These are phyloP conservation scores for Phyllotreta cruciferae DNA, from an alignment of 2,888 invertebrate genomes.

Conservation along the genomic window DNA sequence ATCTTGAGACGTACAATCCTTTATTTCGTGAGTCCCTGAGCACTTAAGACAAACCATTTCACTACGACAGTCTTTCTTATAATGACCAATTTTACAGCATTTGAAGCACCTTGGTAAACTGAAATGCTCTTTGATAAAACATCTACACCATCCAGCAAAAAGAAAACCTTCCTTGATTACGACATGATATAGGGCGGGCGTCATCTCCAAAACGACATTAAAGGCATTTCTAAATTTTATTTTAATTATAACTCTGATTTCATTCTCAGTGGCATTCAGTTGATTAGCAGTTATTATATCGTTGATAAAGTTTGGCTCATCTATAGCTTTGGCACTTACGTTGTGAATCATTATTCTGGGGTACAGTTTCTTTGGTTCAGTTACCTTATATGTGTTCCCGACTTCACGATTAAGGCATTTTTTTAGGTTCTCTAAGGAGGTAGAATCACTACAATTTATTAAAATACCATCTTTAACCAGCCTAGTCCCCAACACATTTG, in stretches of 20 bases:
- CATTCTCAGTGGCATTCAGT: not conserved
- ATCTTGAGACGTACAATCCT: not conserved
- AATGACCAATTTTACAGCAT: slow-evolving; percentile 10
- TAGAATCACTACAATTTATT: slow-evolving; percentile 2
- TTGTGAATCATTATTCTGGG: not conserved
- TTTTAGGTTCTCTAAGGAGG: too few species aligned
- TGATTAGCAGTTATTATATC: not conserved
- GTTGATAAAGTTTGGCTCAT: not conserved
- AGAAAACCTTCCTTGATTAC: not conserved
- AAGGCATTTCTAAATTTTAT: not conserved
- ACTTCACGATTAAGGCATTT: not conserved
- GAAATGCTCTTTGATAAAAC: not conserved
- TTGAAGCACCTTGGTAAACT: slow-evolving; percentile 3
- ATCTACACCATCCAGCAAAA: not conserved
- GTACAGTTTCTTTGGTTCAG: not conserved
- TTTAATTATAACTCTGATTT: slow-evolving; percentile 5
- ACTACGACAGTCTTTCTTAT: slow-evolving; percentile 7
- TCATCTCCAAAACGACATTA: slow-evolving; percentile 4
- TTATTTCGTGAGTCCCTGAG: slow-evolving; percentile 6
- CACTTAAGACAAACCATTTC: slow-evolving; percentile 11
- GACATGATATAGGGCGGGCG: not conserved
- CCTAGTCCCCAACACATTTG: not conserved
- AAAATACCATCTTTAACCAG: slow-evolving; percentile 4
- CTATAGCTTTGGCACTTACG: not conserved
- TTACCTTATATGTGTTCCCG: not conserved